Conservation (phyloP, 2,113 vertebrate genomes). For the Perca fluviatilis region DNA sequence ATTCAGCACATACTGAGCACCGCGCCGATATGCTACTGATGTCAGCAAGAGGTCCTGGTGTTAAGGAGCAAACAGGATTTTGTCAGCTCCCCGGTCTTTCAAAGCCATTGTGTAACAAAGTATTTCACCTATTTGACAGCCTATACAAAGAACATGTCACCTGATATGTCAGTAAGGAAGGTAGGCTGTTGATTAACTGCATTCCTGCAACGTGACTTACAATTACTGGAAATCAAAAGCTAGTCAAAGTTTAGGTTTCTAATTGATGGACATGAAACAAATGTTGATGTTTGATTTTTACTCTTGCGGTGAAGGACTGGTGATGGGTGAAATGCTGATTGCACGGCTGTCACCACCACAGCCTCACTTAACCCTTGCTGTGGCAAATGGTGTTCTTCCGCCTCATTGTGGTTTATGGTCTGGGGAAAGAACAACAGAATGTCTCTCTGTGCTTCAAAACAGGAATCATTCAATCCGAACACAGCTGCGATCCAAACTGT, state of each 20-base stretch:
- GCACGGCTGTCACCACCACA: constrained; percentile 12
- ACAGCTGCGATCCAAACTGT: constrained; percentile 72
- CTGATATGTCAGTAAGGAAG: background rate
- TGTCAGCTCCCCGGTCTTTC: background rate
- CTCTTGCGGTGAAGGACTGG: background rate
- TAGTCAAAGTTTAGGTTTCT: background rate
- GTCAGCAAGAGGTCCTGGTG: constrained; percentile 6
- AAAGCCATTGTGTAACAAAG: constrained; percentile 13
- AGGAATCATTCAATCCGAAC: constrained; percentile 58
- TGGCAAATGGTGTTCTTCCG: constrained; percentile 17
- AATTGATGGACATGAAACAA: background rate
- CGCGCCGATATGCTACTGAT: background rate
- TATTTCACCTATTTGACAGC: background rate
- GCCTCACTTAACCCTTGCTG: constrained; percentile 27
- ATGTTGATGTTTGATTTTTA: background rate
- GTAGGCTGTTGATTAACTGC: background rate
- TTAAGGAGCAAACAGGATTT: constrained; percentile 29
- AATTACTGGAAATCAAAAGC: background rate
- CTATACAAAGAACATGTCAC: background rate
- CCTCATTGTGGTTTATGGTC: constrained; percentile 29
- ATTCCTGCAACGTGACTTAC: background rate
- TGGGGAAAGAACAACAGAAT: constrained; percentile 64
- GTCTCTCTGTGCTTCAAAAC: constrained; percentile 65
- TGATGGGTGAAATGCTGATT: background rate
- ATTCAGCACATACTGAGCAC: background rate